Evolutionary conservation across 2,888 invertebrate species (phyloP).

Genomic region (Cataglyphis altisquamis): DNA sequence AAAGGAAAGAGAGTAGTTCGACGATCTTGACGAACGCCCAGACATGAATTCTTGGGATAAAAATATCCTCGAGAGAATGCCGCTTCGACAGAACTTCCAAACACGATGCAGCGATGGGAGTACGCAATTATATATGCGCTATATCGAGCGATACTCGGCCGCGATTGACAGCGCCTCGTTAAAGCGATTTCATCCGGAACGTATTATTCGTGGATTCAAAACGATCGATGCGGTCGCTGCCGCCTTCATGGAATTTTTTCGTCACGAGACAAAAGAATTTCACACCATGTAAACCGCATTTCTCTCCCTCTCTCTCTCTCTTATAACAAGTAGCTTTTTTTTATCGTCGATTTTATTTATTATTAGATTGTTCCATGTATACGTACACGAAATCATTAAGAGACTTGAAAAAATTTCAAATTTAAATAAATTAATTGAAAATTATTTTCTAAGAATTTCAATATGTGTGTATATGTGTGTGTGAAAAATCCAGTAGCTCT

Average conservation of each 20-base stretch:
- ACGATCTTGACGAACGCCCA: constrained; percentile 61
- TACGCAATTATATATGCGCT: constrained; percentile 20
- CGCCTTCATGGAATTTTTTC: constrained; percentile 31
- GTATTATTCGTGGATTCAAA: constrained; percentile 45
- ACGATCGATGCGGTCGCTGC: constrained; percentile 28
- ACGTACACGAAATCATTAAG: not conserved
- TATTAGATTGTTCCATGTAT: not conserved
- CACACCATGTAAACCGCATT: not conserved
- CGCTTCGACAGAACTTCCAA: constrained; percentile 54
- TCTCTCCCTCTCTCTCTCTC: no score
- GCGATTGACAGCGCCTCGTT: constrained; percentile 47
- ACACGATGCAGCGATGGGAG: constrained; percentile 10
- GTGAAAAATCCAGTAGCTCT: not conserved
- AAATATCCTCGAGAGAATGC: constrained; percentile 62
- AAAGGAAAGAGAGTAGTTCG: constrained; percentile 59
- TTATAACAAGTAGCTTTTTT: not conserved
- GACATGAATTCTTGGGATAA: constrained; percentile 63
- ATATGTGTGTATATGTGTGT: not conserved
- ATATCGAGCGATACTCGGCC: constrained; percentile 29
- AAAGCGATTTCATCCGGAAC: constrained; percentile 40
- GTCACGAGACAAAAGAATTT: not conserved
- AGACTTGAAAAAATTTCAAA: not conserved
- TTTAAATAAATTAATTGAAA: not conserved
- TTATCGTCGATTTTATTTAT: not conserved
- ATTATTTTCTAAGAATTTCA: not conserved